These are phyloP conservation scores for Lasioglossum lativentre DNA, from an alignment of 2,888 invertebrate species.

Conservation along the genomic window DNA sequence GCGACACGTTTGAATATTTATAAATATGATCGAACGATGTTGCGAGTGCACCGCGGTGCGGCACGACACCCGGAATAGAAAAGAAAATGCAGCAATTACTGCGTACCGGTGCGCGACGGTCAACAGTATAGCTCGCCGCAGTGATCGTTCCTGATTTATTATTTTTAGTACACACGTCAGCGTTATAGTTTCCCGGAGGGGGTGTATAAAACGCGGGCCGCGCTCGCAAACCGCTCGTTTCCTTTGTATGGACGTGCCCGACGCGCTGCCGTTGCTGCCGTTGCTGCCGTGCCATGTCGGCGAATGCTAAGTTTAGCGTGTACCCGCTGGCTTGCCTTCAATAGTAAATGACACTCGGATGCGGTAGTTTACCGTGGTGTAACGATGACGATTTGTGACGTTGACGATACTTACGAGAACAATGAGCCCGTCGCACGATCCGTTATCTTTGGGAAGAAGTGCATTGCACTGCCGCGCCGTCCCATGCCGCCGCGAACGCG, in stretches of 20 bases:
- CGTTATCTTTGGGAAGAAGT: slow-evolving; percentile 59
- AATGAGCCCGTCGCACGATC: slow-evolving; percentile 67
- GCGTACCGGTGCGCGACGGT: neutral
- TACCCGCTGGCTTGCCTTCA: slow-evolving; percentile 68
- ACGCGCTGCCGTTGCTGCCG: neutral
- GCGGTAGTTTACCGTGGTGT: slow-evolving; percentile 68
- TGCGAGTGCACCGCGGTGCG: neutral
- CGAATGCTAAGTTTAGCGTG: slow-evolving; percentile 70
- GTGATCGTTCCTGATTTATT: slow-evolving; percentile 58
- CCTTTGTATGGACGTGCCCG: slow-evolving; percentile 62
- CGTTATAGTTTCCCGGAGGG: slow-evolving; percentile 52
- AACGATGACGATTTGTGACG: slow-evolving; percentile 73
- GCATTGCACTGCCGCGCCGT: slow-evolving; percentile 25
- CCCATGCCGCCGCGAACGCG: neutral
- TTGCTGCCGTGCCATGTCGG: slow-evolving; percentile 29
- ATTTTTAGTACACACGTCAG: slow-evolving; percentile 68
- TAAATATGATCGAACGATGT: slow-evolving; percentile 4
- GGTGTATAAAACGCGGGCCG: slow-evolving; percentile 41
- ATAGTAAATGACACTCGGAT: slow-evolving; percentile 79
- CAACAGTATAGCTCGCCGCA: slow-evolving; percentile 21
- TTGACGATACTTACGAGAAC: slow-evolving; percentile 72
- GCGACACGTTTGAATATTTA: slow-evolving; percentile 1
- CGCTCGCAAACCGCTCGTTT: slow-evolving; percentile 60
- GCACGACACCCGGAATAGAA: neutral
- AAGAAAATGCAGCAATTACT: slow-evolving; percentile 5